A percentile compares a stretch with the other conserved stretches of the same genome.
These are phyloP conservation scores for Clupea harengus DNA, from an alignment of 2,113 vertebrate species.

Conservation along the genomic window DNA sequence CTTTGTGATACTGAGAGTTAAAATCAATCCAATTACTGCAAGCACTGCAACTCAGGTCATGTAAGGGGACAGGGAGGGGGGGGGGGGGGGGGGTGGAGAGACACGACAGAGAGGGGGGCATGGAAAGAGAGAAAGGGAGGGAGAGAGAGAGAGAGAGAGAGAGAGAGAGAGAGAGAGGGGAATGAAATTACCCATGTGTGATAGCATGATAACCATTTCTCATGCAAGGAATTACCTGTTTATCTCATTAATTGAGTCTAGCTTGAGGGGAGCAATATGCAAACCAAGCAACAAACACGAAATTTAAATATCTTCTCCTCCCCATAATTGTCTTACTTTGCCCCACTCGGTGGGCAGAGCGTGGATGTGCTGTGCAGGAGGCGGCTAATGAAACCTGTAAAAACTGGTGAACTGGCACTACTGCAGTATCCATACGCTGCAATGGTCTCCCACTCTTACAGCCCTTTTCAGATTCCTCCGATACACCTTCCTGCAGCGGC, in stretches of 20 bases:
- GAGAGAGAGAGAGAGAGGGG: not conserved
- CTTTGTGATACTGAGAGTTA: not conserved
- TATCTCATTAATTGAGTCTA: slow-evolving; percentile 67
- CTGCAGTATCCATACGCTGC: not conserved
- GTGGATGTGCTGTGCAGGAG: not conserved
- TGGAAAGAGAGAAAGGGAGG: slow-evolving; percentile 33
- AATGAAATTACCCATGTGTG: slow-evolving; percentile 30
- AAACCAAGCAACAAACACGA: slow-evolving; percentile 63
- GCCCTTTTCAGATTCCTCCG: not conserved
- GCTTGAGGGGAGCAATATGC: slow-evolving; percentile 66
- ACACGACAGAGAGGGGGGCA: not conserved
- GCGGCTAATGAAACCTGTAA: not conserved
- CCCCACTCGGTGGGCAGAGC: not conserved
- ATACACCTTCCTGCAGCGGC: not conserved
- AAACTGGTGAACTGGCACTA: not conserved
- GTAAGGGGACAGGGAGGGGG: not conserved
- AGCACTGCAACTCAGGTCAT: not conserved
- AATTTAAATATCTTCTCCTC: slow-evolving; percentile 55
- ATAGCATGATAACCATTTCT: slow-evolving; percentile 52
- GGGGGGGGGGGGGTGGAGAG: not conserved
- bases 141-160: slow-evolving; percentile 11
- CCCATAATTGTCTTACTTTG: slow-evolving; percentile 40
- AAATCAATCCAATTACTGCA: slow-evolving; percentile 27
- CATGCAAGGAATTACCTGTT: slow-evolving; percentile 63
- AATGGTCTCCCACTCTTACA: not conserved